Conservation (phyloP, 2,888 invertebrate species). For the Ectropis crepuscularia region DNA sequence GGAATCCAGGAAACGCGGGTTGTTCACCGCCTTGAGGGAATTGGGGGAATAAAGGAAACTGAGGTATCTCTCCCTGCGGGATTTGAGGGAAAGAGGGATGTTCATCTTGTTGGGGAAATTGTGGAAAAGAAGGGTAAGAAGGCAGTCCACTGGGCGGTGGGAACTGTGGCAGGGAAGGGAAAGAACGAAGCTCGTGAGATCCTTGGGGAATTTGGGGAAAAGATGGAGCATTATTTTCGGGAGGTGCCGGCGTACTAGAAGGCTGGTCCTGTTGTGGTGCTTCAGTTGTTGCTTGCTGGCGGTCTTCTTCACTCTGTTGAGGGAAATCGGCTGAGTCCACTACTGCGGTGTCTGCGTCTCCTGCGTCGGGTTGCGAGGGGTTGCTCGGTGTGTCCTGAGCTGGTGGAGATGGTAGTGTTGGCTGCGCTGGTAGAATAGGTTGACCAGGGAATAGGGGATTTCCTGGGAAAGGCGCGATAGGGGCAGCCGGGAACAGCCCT, state of each 20-base stretch:
- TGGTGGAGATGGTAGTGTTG: slow-evolving; percentile 29
- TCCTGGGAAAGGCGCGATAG: slow-evolving; percentile 46
- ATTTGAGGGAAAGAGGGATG: slow-evolving; percentile 39
- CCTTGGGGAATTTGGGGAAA: slow-evolving; percentile 37
- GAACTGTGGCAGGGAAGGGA: slow-evolving; percentile 34
- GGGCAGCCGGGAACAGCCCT: slow-evolving; percentile 44
- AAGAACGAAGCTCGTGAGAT: slow-evolving; percentile 4
- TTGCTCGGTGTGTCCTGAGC: slow-evolving; percentile 37
- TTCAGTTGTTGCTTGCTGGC: slow-evolving; percentile 43
- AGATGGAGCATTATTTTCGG: slow-evolving; percentile 47
- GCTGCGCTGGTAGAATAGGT: slow-evolving; percentile 2
- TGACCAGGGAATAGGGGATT: not conserved
- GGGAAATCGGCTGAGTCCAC: slow-evolving; percentile 69
- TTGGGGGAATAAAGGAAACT: slow-evolving; percentile 43
- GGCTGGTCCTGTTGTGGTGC: slow-evolving; percentile 46
- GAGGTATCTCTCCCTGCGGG: slow-evolving; percentile 22
- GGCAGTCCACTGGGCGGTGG: slow-evolving; percentile 46
- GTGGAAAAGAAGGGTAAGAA: slow-evolving; percentile 48
- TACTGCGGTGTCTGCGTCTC: slow-evolving; percentile 71
- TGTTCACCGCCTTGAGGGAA: slow-evolving; percentile 43
- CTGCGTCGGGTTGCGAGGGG: slow-evolving; percentile 51
- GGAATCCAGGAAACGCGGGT: slow-evolving; percentile 38
- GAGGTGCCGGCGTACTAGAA: slow-evolving; percentile 44
- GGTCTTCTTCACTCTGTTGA: slow-evolving; percentile 41
- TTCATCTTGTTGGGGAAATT: slow-evolving; percentile 43